phyloP scores from a whole-genome alignment of 2,888 invertebrate genomes.

The Phengaris alcon region DNA sequence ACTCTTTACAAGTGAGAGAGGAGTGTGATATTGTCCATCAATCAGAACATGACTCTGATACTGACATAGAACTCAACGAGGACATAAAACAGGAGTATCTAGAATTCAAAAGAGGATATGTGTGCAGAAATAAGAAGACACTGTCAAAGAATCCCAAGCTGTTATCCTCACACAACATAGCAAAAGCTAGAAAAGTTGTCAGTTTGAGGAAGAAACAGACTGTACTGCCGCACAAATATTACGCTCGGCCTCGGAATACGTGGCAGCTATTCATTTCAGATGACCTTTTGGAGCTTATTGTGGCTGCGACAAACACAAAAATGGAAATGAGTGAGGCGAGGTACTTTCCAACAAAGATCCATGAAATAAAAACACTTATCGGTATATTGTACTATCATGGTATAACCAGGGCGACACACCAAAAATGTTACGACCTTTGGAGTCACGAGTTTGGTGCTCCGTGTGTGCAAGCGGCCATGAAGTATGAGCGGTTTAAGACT shows the following conservation, averaged over 20 bases:
- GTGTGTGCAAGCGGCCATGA: slow-evolving; percentile 60
- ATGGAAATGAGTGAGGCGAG: slow-evolving; percentile 49
- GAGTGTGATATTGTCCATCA: slow-evolving; percentile 62
- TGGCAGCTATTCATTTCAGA: slow-evolving; percentile 68
- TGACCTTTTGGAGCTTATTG: slow-evolving; percentile 65
- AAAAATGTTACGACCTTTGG: slow-evolving; percentile 65
- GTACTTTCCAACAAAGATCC: slow-evolving; percentile 47
- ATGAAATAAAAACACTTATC: slow-evolving; percentile 65
- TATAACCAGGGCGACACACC: slow-evolving; percentile 65
- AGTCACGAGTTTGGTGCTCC: slow-evolving; percentile 56
- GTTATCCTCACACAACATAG: slow-evolving; percentile 42
- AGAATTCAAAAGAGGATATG: slow-evolving; percentile 57
- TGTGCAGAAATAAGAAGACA: slow-evolving; percentile 55
- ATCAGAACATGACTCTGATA: slow-evolving; percentile 68
- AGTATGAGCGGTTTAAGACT: slow-evolving; percentile 61
- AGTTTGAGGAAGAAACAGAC: slow-evolving; percentile 52
- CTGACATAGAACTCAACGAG: slow-evolving; percentile 59
- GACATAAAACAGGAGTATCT: slow-evolving; percentile 53
- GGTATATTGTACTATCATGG: slow-evolving; percentile 70
- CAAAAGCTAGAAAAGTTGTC: slow-evolving; percentile 48
- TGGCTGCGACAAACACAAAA: slow-evolving; percentile 63
- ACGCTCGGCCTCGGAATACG: slow-evolving; percentile 56
- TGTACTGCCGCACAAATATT: slow-evolving; percentile 43
- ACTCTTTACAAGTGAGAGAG: slow-evolving; percentile 65
- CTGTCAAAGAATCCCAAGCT: slow-evolving; percentile 54